Evolutionary conservation across 2,113 vertebrate species (phyloP), one percentile per base, ranked within the genome.

Genomic region (Lates calcarifer): DNA sequence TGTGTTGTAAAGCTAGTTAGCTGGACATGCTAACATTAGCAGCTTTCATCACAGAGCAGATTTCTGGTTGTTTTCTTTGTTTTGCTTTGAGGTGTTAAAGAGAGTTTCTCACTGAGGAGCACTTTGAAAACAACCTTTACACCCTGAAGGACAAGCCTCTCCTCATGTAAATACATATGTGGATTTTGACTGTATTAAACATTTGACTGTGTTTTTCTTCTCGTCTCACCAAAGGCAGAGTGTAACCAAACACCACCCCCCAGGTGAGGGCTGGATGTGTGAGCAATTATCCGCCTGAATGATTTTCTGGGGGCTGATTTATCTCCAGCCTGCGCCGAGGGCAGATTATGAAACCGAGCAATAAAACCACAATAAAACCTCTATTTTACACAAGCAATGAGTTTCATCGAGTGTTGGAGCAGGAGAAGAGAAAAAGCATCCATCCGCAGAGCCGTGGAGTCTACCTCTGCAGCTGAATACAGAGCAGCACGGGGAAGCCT

Each of bases 391-490:
- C 73, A 68, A 76, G 87, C 82, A 71, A 86, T 92, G 83, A 77
- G 91, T 89, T 86, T 87, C 79, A 91, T 90, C 51, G 89, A 70
- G 49, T 7, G 64, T 0, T 20, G 24, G 28, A 65, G 41, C 15
- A 51, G 56, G 61, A 49, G 75, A 77, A 49, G 10, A 10, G n/a
- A 17, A 41, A 78, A 74, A 73, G 24, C 64, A 77, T 87, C 83
- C 77, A 65, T 43, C 58, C 63, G 9, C 17, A 37, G 56, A 86
- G 79, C 71, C 74, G 67, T n/a, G 35, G 51, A 81, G 83, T 86
- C 78, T 81, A 68, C 67, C 22, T 68, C 74, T 79, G n/a, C 37
- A 77, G 77, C 53, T 86, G 85, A 88, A 92, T 85, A 89, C 81
- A 76, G 68, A 90, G 47, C 70, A 83, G 75, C 64, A 41, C 39